A percentile compares a stretch with the other conserved stretches of the same genome.
phyloP scores from a whole-genome alignment of 1,140 invertebrate genomes.

The Cydia fagiglandana region DNA sequence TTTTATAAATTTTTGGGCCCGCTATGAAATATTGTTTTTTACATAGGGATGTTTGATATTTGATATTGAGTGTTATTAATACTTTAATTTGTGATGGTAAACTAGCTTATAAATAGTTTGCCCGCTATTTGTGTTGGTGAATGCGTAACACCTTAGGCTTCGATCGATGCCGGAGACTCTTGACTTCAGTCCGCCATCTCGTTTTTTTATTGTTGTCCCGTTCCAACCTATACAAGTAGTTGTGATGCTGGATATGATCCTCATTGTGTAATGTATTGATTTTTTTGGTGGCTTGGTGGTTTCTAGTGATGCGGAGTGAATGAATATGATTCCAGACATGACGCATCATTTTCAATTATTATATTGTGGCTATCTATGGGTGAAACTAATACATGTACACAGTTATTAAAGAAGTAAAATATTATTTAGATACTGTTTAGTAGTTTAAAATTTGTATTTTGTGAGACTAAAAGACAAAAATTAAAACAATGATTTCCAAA shows the following conservation, averaged over 20 bases:
- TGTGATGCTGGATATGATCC: constrained; percentile 58
- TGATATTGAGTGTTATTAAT: constrained; percentile 46
- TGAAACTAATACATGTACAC: not conserved
- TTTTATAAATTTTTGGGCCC: constrained; percentile 18
- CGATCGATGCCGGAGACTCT: constrained; percentile 74
- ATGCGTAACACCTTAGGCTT: constrained; percentile 50
- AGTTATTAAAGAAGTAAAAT: not conserved
- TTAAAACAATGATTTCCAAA: no score
- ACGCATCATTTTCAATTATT: constrained; percentile 33
- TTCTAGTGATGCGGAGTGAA: constrained; percentile 38
- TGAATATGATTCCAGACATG: constrained; percentile 21
- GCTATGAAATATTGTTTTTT: constrained; percentile 27
- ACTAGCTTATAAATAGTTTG: constrained; percentile 39
- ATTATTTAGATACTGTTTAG: not conserved
- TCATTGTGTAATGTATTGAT: constrained; percentile 72
- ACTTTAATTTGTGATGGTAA: constrained; percentile 37
- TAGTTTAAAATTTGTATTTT: not conserved
- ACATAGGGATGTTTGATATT: constrained; percentile 43
- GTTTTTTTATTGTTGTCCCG: constrained; percentile 62
- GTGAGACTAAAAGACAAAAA: no score
- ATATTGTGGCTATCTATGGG: not conserved
- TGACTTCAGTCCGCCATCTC: constrained; percentile 65
- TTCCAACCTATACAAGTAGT: constrained; percentile 59
- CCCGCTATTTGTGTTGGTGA: constrained; percentile 21
- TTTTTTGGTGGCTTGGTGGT: constrained; percentile 58